Conservation (phyloP, 2,113 vertebrate species). For the Zosterops hypoxanthus region DNA sequence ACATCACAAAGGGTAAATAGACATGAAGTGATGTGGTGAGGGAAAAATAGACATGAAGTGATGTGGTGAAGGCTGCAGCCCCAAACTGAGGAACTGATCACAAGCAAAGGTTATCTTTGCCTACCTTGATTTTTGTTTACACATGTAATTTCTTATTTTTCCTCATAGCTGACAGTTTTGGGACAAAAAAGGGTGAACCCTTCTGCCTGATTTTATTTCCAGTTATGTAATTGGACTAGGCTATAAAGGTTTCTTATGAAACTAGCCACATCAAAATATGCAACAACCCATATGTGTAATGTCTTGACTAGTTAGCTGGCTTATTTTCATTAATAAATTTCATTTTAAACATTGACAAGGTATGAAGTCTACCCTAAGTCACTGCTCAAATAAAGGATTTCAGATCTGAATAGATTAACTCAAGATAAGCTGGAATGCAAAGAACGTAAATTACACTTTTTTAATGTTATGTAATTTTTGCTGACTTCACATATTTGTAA, state of each 20-base stretch:
- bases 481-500: not conserved
- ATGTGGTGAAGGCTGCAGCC: not conserved
- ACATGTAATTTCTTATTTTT: not conserved
- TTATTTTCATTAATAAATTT: not conserved
- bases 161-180: not conserved
- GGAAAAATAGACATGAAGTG: not conserved
- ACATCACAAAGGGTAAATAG: not conserved
- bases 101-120: not conserved
- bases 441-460: not conserved
- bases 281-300: not conserved
- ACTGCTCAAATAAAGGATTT: not conserved
- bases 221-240: not conserved
- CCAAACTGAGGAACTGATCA: not conserved
- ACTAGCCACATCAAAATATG: not conserved
- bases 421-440: not conserved
- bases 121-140: not conserved
- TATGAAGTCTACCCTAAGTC: not conserved
- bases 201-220: not conserved
- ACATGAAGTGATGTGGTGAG: not conserved
- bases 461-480: not conserved
- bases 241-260: not conserved
- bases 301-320: not conserved
- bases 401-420: not conserved
- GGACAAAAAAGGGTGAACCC: not conserved
- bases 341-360: not conserved